A percentile compares a stretch with the other conserved stretches of the same genome.
These are phyloP conservation scores for Hypomesus transpacificus DNA, from an alignment of 2,113 vertebrate genomes.

Conservation along the genomic window DNA sequence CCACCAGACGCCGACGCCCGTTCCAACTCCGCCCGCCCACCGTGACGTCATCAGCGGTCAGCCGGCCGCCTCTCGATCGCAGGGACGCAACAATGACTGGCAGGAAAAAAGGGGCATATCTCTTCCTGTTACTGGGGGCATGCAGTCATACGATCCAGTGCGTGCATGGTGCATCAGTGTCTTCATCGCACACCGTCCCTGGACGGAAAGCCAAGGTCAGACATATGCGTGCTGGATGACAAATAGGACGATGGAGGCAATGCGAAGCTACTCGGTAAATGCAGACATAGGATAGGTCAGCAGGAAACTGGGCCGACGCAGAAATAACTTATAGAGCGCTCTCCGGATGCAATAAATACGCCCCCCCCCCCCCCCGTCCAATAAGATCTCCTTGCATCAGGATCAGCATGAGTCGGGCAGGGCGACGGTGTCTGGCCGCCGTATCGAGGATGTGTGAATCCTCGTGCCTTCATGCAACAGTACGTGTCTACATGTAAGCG, in stretches of 20 bases:
- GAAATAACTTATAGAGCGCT: slow-evolving; percentile 33
- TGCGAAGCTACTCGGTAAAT: slow-evolving; percentile 20
- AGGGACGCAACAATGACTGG: slow-evolving; percentile 34
- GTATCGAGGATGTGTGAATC: slow-evolving; percentile 6
- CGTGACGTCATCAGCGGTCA: slow-evolving; percentile 50
- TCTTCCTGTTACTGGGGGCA: not conserved
- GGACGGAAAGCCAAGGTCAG: slow-evolving; percentile 51
- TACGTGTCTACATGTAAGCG: slow-evolving; percentile 31
- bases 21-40: not conserved
- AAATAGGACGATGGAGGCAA: slow-evolving; percentile 18
- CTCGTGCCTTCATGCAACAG: too few species aligned
- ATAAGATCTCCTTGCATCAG: slow-evolving; percentile 43
- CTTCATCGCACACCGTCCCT: slow-evolving; percentile 9
- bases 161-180: slow-evolving; percentile 10
- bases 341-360: slow-evolving; percentile 14
- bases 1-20: not conserved
- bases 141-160: slow-evolving; percentile 35
- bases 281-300: not conserved
- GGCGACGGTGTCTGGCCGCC: slow-evolving; percentile 23
- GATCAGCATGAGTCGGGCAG: slow-evolving; percentile 37
- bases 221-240: slow-evolving; percentile 37
- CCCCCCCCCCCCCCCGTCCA: slow-evolving; percentile 22
- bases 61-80: slow-evolving; percentile 35
- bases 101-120: not conserved
- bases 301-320: slow-evolving; percentile 28